A percentile compares a stretch with the other conserved stretches of the same genome.
Conservation (phyloP, 2,888 invertebrate species). For the Plagodis pulveraria region DNA sequence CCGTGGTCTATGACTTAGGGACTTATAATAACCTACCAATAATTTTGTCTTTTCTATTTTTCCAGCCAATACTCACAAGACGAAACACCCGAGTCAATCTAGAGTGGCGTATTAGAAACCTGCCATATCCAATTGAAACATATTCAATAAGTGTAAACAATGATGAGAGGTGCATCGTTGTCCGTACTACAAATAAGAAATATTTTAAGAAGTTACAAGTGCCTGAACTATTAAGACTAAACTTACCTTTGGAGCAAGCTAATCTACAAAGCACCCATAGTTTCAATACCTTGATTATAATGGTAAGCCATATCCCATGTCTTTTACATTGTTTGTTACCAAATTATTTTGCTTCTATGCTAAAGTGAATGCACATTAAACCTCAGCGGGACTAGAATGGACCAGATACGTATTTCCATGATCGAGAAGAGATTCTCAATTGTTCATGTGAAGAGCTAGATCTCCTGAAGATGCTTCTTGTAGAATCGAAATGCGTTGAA, state of each 20-base stretch:
- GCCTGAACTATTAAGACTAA: slow-evolving; percentile 89
- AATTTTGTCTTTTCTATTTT: slow-evolving; percentile 44
- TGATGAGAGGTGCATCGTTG: slow-evolving; percentile 86
- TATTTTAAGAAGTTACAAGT: slow-evolving; percentile 90
- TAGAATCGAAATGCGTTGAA: no score
- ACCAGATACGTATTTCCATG: no score
- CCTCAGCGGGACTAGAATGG: no score
- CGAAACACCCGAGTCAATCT: slow-evolving; percentile 90
- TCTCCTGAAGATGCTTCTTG: no score
- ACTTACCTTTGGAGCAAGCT: slow-evolving; percentile 85
- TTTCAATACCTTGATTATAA: slow-evolving; percentile 91
- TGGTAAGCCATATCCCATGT: slow-evolving; percentile 72
- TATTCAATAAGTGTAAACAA: slow-evolving; percentile 88
- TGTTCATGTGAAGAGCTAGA: no score
- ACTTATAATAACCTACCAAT: no score
- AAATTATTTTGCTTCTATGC: no score
- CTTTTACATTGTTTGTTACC: no score
- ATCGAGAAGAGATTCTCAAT: no score
- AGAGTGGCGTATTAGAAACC: slow-evolving; percentile 93
- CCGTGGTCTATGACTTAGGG: no score
- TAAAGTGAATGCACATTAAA: no score
- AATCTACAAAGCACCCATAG: slow-evolving; percentile 88
- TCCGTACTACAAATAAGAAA: slow-evolving; percentile 92
- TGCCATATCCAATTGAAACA: slow-evolving; percentile 89
- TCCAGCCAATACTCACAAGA: slow-evolving; percentile 88